Base-by-base conservation (phyloP, 1,140 invertebrate genomes). In the Drosophila pallidifrons region DNA sequence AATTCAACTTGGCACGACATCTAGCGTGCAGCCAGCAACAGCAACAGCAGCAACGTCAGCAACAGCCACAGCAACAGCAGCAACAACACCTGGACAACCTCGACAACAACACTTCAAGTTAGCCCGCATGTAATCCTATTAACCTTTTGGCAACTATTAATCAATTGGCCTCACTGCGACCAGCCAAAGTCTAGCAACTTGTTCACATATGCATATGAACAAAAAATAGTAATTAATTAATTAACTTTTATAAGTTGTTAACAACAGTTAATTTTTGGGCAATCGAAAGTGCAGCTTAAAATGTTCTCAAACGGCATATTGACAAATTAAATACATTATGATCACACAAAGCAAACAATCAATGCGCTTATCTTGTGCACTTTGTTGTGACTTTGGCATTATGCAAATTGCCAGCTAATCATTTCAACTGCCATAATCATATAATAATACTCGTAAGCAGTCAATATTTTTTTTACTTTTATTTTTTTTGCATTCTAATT, bases 81-180 rank as follows among this genome's bases (percentile, higher is more conserved):
- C 65, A 65, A 7, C 54, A 47, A 25, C 20, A 25, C 20, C 20
- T 25, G 32, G 5, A 5, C 49, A 20, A 3, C 28, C 16, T 1
- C 65, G 54, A 60, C 57, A 63, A 38, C 60, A 30, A 38, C 54
- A 32, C 46, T 49, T 61, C 58, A 65, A 76, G 65, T 59, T 25
- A 25, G 46, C 13, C 61, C 38, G 13, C 57, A 68, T 80, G 74
- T 88, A 83, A 89, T 83, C 74, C 74, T 88, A 88, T 88, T 88
- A 88, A 81, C 85, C 83, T 87, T 75, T 78, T 81, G 81, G 75
- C 81, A 73, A 57, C 74, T 76, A 89, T 83, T 89, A 89, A 81
- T 81, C 81, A 88, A 82, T 72, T 75, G 60, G 52, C 61, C 77
- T 63, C 52, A 79, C 41, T 5, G 25, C 6, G 51, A 66, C 30